A percentile compares a stretch with the other conserved stretches of the same genome.
phyloP scores from a whole-genome alignment of 1,140 invertebrate species.

The Grapholita molesta region DNA sequence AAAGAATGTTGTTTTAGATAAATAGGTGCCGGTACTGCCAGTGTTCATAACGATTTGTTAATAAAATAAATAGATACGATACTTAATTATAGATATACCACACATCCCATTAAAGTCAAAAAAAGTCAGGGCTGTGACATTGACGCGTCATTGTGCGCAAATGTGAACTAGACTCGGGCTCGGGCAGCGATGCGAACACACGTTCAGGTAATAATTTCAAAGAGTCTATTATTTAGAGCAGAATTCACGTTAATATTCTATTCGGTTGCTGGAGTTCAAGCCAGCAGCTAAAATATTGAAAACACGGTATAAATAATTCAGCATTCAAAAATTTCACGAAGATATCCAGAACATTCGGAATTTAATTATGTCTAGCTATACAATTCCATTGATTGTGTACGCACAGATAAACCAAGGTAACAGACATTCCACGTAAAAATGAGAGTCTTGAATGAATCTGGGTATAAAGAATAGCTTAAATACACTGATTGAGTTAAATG shows the following conservation, averaged over 20 bases:
- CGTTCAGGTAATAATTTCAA: background rate
- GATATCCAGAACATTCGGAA: background rate
- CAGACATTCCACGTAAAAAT: background rate
- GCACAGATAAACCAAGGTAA: background rate
- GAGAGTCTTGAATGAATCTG: too few species aligned
- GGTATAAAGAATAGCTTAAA: too few species aligned
- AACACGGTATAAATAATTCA: constrained; percentile 14
- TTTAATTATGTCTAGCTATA: constrained; percentile 1
- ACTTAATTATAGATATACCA: too few species aligned
- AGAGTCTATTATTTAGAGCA: background rate
- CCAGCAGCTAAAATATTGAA: constrained; percentile 11
- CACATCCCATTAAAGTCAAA: too few species aligned
- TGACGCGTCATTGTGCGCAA: too few species aligned
- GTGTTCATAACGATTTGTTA: too few species aligned
- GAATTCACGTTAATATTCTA: constrained; percentile 12
- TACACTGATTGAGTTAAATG: too few species aligned
- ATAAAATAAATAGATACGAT: too few species aligned
- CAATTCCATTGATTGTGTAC: background rate
- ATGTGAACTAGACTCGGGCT: background rate
- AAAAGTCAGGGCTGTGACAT: too few species aligned
- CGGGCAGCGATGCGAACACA: background rate
- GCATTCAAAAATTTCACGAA: background rate
- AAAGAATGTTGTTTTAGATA: too few species aligned
- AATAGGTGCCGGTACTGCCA: too few species aligned
- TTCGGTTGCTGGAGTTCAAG: background rate